These are phyloP conservation scores for Micromys minutus DNA, from an alignment of 2,113 vertebrate genomes.

Conservation along the genomic window DNA sequence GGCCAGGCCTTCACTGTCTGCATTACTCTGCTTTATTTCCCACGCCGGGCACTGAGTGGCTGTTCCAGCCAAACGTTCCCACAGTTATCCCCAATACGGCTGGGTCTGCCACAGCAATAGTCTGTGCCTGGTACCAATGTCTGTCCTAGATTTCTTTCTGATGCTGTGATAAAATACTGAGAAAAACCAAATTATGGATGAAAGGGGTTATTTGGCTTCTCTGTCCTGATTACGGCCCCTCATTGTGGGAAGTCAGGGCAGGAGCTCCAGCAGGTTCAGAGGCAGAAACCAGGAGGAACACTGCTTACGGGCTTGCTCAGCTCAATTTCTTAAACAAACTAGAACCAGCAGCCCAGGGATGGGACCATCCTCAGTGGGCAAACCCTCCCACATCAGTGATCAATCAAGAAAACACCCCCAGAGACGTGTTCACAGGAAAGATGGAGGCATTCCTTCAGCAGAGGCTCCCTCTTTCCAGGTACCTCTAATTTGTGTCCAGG, in stretches of 20 bases:
- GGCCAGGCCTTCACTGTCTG: background rate
- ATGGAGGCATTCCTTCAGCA: background rate
- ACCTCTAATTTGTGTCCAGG: background rate
- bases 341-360: background rate
- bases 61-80: background rate
- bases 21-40: background rate
- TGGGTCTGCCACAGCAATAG: background rate
- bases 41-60: background rate
- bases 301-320: background rate
- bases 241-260: background rate
- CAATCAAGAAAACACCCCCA: background rate
- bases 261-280: background rate
- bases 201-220: background rate
- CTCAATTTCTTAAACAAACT: background rate
- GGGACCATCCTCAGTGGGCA: no score
- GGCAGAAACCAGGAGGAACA: background rate
- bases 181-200: background rate
- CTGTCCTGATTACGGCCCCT: background rate
- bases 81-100: background rate
- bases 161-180: background rate
- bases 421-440: no score
- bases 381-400: background rate
- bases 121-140: background rate
- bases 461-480: background rate
- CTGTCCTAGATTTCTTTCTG: background rate